Conservation (phyloP, 2,888 invertebrate species). For the Cryptocephalus moraei region DNA sequence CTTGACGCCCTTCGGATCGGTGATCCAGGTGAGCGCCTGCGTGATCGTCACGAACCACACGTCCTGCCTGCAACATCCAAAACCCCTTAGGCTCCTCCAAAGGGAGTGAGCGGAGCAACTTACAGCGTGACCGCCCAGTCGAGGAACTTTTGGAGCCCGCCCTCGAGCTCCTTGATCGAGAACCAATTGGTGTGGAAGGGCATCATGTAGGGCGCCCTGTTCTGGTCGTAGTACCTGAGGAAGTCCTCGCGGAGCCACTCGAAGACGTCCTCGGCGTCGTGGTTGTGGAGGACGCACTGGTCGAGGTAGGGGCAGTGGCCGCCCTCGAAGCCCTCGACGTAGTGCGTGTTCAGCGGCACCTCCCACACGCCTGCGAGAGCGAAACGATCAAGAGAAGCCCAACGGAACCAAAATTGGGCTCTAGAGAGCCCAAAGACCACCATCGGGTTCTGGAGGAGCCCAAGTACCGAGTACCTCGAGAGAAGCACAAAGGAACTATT, state of each 20-base stretch:
- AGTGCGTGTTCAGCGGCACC: slow-evolving; percentile 82
- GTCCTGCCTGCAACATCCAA: slow-evolving; percentile 54
- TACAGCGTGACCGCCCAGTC: slow-evolving; percentile 67
- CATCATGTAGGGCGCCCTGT: slow-evolving; percentile 89
- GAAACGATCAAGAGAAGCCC: too few relatives aligned
- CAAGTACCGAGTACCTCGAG: too few relatives aligned
- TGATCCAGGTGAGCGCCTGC: slow-evolving; percentile 84
- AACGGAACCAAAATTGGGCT: too few relatives aligned
- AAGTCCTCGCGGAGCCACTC: slow-evolving; percentile 89
- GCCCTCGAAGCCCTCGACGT: slow-evolving; percentile 78
- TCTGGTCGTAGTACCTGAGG: slow-evolving; percentile 69
- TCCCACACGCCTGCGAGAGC: slow-evolving; percentile 69
- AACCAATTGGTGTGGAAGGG: slow-evolving; percentile 97
- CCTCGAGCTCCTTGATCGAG: slow-evolving; percentile 73
- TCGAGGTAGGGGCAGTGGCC: slow-evolving; percentile 88
- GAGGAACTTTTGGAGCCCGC: slow-evolving; percentile 75
- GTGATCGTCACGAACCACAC: slow-evolving; percentile 82
- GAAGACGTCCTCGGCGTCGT: slow-evolving; percentile 63
- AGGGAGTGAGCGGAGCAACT: too few relatives aligned
- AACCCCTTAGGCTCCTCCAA: too few relatives aligned
- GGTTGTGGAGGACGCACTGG: slow-evolving; percentile 84
- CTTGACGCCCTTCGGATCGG: slow-evolving; percentile 67
- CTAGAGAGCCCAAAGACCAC: too few relatives aligned
- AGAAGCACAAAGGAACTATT: too few relatives aligned
- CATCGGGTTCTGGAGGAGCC: too few relatives aligned